Percentiles rank a stretch among this genome's conserved stretches.
Conservation (phyloP, 2,797 vertebrate species). For the Chromobotia macracanthus region DNA sequence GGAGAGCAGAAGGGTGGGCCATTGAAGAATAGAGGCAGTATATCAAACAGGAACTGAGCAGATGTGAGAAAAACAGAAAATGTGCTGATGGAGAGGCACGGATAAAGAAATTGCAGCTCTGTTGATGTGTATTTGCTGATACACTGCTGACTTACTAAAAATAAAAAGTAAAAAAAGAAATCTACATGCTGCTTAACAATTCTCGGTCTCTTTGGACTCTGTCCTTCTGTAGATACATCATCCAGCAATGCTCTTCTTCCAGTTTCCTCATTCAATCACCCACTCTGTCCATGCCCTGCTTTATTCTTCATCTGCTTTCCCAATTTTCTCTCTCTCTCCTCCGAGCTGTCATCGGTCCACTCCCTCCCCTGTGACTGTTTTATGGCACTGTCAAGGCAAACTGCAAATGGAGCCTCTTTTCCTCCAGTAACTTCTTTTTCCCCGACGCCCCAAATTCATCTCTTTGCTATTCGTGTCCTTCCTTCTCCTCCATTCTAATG, state of each 20-base stretch:
- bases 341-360: slow-evolving; percentile 37
- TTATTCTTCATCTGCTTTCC: slow-evolving; percentile 30
- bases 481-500: slow-evolving; percentile 38
- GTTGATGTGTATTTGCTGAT: slow-evolving; percentile 12
- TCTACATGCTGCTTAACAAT: slow-evolving; percentile 10
- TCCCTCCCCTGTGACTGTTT: slow-evolving; percentile 45
- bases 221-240: slow-evolving; percentile 17
- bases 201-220: slow-evolving; percentile 9
- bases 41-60: slow-evolving; percentile 35
- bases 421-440: slow-evolving; percentile 33
- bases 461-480: slow-evolving; percentile 16
- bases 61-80: slow-evolving; percentile 30
- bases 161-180: slow-evolving; percentile 6
- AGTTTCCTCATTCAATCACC: slow-evolving; percentile 44
- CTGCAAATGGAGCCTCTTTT: slow-evolving; percentile 48
- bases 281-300: slow-evolving; percentile 42
- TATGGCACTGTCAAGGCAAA: slow-evolving; percentile 38
- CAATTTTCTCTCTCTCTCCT: slow-evolving; percentile 44
- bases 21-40: slow-evolving; percentile 13
- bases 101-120: background rate
- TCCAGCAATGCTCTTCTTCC: slow-evolving; percentile 11
- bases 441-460: slow-evolving; percentile 18
- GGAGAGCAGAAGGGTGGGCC: slow-evolving; percentile 31
- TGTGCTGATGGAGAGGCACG: slow-evolving; percentile 5
- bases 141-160: slow-evolving; percentile 43